Conservation (phyloP, 2,113 vertebrate genomes). For the Merops nubicus region DNA sequence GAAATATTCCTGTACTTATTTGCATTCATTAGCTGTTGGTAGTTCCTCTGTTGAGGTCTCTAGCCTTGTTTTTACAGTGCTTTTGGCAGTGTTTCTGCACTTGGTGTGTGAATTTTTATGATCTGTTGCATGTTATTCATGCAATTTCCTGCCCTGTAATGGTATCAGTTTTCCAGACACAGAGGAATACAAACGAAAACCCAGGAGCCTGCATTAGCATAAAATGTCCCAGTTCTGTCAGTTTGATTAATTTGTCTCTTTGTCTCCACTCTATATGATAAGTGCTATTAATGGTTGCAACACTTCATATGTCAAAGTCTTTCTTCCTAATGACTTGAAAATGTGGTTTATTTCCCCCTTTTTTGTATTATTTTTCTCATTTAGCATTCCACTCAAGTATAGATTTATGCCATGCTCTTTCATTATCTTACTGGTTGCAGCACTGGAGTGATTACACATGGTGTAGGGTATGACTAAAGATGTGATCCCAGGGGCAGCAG, state of each 20-base stretch:
- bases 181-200: slow-evolving; percentile 81
- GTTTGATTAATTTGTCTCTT: slow-evolving; percentile 90
- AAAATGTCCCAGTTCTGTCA: slow-evolving; percentile 90
- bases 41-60: slow-evolving; percentile 77
- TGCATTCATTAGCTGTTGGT: slow-evolving; percentile 77
- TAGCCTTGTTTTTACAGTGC: slow-evolving; percentile 78
- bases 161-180: slow-evolving; percentile 82
- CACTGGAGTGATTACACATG: slow-evolving; percentile 92
- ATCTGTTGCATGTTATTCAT: slow-evolving; percentile 84
- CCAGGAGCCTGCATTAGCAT: slow-evolving; percentile 82
- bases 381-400: slow-evolving; percentile 83
- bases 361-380: slow-evolving; percentile 84
- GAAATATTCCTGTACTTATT: slow-evolving; percentile 76
- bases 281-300: slow-evolving; percentile 88
- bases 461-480: slow-evolving; percentile 87
- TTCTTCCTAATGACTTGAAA: slow-evolving; percentile 87
- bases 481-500: slow-evolving; percentile 89
- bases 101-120: slow-evolving; percentile 81
- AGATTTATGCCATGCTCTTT: slow-evolving; percentile 86
- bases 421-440: slow-evolving; percentile 88
- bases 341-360: slow-evolving; percentile 82
- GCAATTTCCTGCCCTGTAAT: slow-evolving; percentile 87
- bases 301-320: slow-evolving; percentile 87
- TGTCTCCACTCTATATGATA: slow-evolving; percentile 88
- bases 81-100: slow-evolving; percentile 78